Percentiles rank a stretch among this genome's conserved stretches.
Evolutionary conservation across 2,797 vertebrate species (phyloP).

Genomic region (Spinibarbus caldwelli): DNA sequence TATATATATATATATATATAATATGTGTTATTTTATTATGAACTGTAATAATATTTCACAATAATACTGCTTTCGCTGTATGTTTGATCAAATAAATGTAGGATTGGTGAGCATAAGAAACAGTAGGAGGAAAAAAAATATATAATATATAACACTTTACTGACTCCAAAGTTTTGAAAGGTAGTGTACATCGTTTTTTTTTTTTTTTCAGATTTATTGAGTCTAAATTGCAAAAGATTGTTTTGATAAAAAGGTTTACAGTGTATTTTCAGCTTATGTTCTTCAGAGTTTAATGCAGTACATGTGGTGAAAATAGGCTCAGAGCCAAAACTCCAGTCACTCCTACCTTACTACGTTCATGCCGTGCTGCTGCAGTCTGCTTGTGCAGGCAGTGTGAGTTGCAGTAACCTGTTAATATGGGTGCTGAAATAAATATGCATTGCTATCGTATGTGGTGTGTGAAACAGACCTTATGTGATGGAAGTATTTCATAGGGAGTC

Average conservation of each 20-base stretch:
- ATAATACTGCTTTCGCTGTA: not conserved
- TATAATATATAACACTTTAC: no score
- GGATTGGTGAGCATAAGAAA: not conserved
- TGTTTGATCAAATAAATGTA: not conserved
- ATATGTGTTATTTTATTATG: no score
- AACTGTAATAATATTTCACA: not conserved
- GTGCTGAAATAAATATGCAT: conserved; percentile 5
- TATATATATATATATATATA: no score
- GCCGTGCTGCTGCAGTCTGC: not conserved
- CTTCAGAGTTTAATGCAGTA: not conserved
- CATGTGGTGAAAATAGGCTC: not conserved
- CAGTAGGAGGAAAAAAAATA: not conserved
- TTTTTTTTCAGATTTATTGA: not conserved
- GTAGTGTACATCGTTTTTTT: not conserved
- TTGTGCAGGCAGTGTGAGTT: not conserved
- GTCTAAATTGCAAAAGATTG: not conserved
- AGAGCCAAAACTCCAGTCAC: not conserved
- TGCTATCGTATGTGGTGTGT: not conserved
- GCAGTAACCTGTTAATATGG: not conserved
- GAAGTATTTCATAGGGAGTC: not conserved
- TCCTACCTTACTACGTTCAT: not conserved
- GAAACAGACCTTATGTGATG: not conserved
- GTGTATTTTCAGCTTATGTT: not conserved
- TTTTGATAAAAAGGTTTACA: not conserved
- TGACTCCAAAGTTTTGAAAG: not conserved